Base-by-base conservation (phyloP, 2,113 vertebrate species). In the Dendrocopos noguchii region DNA sequence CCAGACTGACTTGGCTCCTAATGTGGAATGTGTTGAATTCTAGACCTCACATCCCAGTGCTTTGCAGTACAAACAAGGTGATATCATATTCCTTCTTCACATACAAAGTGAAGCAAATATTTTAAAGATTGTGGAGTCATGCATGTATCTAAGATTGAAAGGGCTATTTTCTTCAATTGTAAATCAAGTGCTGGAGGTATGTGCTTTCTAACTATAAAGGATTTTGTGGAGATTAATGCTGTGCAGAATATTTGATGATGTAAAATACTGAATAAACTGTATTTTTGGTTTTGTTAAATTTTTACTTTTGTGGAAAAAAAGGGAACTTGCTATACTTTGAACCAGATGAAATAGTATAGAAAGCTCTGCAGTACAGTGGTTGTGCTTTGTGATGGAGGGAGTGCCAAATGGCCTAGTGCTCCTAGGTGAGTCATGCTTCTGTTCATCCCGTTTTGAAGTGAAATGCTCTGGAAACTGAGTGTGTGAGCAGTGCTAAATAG, bases 381-480 rank as follows among this genome's bases (percentile, higher is more conserved):
- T 68, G 79, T 87, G 28, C 66, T 93, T 93, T 56, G 46, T 94
- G 94, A 91, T 95, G 75, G 92, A 71, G 71, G 53, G 68, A 90
- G 47, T 59, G 87, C 64, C 82, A 87, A 94, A 81, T 78, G 50
- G 76, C 77, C 90, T 85, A 79, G 64, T 75, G 77, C 80, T 85
- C 42, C 31, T 93, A 79, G 53, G 36, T 94, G 84, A 84, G 87
- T 93, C 66, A 88, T 63, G 72, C 39, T 60, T 90, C 84, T 91
- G 10, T 87, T 97, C 82, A 34, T 80, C 79, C 85, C 34, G 52
- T 86, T 84, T 85, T 84, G 86, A 88, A 95, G 75, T 92, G 85
- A 97, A 96, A 95, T 85, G 72, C 59, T 80, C 56, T 94, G 88
- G 94, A 96, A 95, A 96, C 75, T 77, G 89, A 87, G 22, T 87